Base-by-base conservation (phyloP, 2,113 vertebrate species). In the Diadophis punctatus region DNA sequence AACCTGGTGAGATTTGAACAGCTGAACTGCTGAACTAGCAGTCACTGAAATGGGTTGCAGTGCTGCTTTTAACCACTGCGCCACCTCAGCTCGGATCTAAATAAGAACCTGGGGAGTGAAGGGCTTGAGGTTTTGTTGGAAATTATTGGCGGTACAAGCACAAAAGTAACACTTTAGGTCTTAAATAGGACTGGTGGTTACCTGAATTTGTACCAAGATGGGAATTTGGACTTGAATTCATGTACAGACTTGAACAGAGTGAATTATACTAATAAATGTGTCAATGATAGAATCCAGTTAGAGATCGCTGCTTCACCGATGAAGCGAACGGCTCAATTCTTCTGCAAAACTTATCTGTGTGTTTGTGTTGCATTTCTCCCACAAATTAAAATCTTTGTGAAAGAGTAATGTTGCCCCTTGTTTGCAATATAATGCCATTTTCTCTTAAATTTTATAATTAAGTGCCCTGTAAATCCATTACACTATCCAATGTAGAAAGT, bases 401-500 rank as follows among this genome's bases (percentile, higher is more conserved):
- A 22, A 88, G 55, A 22, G 52, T 55, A 86, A 86, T 10, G 14
- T 3, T 88, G n/a, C 23, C 87, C 34, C 34, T 58, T 56, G 23
- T 88, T 88, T 88, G 87, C 22, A 88, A 56, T 43, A 25, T 55
- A 58, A 23, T 3, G 53, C 12, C 85, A 86, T 46, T 46, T 89
- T 27, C 22, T 14, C 7, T 43, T 25, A 25, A 58, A 43, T 18
- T 51, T 87, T 30, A n/a, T 34, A n/a, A 22, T n/a, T 20, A 53
- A 18, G n/a, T 74, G 18, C n/a, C 6, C 68, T 74, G n/a, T 74
- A 39, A 39, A 74, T 88, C 22, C 88, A 46, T 90, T 90, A 68
- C 4, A n/a, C 56, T 23, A 51, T 51, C 34, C 94, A 88, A 93
- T 39, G 16, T 39, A 55, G 93, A 92, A 91, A 85, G 88, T 93